A percentile compares a stretch with the other conserved stretches of the same genome.
These are phyloP conservation scores for Drosophila putrida DNA, from an alignment of 2,888 invertebrate species.

Conservation along the genomic window DNA sequence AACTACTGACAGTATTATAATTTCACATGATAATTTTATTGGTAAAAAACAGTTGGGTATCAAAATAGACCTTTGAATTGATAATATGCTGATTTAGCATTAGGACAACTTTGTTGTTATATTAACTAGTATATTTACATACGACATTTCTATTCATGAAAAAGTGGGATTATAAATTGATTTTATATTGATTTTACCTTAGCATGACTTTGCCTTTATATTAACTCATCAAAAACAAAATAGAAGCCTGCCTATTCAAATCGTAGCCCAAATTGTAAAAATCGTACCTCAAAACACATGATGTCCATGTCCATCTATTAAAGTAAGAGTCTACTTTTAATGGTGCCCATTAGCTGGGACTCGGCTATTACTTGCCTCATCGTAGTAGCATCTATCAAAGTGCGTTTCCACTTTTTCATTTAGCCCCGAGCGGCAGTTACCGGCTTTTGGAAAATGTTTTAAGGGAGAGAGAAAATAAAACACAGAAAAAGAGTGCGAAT, in stretches of 20 bases:
- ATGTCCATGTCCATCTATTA: constrained; percentile 14
- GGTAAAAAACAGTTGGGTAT: no score
- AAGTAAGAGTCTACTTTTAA: constrained; percentile 19
- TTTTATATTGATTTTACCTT: not conserved
- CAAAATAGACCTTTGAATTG: no score
- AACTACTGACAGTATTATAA: no score
- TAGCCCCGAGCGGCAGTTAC: constrained; percentile 19
- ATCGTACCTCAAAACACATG: constrained; percentile 15
- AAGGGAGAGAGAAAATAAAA: not conserved
- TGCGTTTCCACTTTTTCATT: constrained; percentile 36
- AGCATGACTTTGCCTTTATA: not conserved
- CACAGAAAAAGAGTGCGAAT: constrained; percentile 1
- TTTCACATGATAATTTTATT: no score
- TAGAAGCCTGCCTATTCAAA: not conserved
- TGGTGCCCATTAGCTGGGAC: constrained; percentile 26
- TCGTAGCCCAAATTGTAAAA: not conserved
- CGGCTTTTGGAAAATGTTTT: not conserved
- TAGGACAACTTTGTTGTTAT: no score
- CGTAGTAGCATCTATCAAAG: constrained; percentile 36
- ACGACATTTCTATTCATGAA: no score
- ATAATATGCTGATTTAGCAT: no score
- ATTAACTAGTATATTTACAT: no score
- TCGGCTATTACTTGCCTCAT: constrained; percentile 2
- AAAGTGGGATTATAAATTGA: not conserved
- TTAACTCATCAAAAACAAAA: not conserved